Conservation (phyloP, 2,113 vertebrate genomes). For the Nanorana parkeri region DNA sequence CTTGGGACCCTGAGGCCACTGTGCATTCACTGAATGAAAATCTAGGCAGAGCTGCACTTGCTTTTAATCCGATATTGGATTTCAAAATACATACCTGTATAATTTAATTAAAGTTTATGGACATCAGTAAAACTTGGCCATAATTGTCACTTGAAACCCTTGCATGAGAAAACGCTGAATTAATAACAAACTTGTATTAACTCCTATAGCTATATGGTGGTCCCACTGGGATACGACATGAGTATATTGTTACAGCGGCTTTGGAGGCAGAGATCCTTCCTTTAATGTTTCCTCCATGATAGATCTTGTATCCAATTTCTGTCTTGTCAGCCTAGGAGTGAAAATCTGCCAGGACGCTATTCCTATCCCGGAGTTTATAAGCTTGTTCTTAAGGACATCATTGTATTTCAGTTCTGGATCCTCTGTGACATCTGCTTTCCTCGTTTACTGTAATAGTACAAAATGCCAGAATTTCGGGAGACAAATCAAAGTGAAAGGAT, state of each 20-base stretch:
- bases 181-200: conserved; percentile 36
- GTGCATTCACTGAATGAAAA: conserved; percentile 16
- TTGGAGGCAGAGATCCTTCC: neutral
- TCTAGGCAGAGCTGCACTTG: neutral
- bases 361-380: conserved; percentile 9
- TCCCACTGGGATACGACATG: conserved; percentile 21
- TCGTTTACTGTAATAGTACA: neutral
- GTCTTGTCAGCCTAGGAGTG: conserved; percentile 22
- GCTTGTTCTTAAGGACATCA: conserved; percentile 4
- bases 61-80: conserved; percentile 33
- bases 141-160: conserved; percentile 41
- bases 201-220: conserved; percentile 18
- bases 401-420: neutral
- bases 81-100: conserved; percentile 43
- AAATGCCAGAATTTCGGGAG: neutral
- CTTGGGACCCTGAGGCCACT: neutral
- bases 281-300: neutral
- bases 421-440: neutral
- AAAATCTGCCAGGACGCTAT: conserved; percentile 4
- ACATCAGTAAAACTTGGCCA: conserved; percentile 17
- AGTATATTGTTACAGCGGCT: conserved; percentile 12
- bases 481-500: too few relatives aligned
- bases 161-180: conserved; percentile 19
- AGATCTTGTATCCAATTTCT: conserved; percentile 26
- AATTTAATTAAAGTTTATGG: conserved; percentile 37